Evolutionary conservation across 1,140 invertebrate genomes (phyloP).

Genomic region (Drosophila tani): DNA sequence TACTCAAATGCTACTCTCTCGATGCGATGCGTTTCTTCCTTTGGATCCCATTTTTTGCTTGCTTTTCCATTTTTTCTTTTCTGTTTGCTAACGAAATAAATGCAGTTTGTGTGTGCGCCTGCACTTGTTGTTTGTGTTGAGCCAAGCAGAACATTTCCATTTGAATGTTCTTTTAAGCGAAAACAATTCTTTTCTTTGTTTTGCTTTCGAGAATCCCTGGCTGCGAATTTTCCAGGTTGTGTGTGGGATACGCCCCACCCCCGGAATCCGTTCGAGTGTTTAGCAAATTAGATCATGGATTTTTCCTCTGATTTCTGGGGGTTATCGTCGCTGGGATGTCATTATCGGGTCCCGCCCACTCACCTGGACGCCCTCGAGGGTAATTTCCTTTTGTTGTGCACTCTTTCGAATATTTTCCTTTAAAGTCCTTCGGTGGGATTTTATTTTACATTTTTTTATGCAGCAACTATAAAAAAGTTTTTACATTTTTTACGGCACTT

Average conservation of each 20-base stretch:
- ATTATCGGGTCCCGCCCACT: constrained; percentile 61
- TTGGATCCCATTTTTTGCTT: constrained; percentile 28
- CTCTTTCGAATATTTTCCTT: constrained; percentile 48
- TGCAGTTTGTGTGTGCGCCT: constrained; percentile 77
- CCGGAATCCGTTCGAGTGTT: constrained; percentile 40
- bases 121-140: constrained; percentile 82
- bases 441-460: constrained; percentile 80
- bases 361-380: constrained; percentile 36
- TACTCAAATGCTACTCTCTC: constrained; percentile 73
- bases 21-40: constrained; percentile 34
- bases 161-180: constrained; percentile 83
- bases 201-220: constrained; percentile 63
- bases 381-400: constrained; percentile 71
- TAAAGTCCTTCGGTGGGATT: constrained; percentile 56
- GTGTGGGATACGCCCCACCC: constrained; percentile 17
- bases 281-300: constrained; percentile 78
- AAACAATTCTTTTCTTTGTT: constrained; percentile 83
- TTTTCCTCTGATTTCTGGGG: constrained; percentile 59
- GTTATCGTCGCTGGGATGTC: constrained; percentile 60
- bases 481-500: constrained; percentile 79
- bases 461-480: constrained; percentile 80
- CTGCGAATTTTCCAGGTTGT: constrained; percentile 43
- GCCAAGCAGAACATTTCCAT: constrained; percentile 83
- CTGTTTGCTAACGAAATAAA: constrained; percentile 80
- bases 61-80: constrained; percentile 45